Evolutionary conservation across 2,113 vertebrate genomes (phyloP).

Genomic region (Nothoprocta perdicaria): DNA sequence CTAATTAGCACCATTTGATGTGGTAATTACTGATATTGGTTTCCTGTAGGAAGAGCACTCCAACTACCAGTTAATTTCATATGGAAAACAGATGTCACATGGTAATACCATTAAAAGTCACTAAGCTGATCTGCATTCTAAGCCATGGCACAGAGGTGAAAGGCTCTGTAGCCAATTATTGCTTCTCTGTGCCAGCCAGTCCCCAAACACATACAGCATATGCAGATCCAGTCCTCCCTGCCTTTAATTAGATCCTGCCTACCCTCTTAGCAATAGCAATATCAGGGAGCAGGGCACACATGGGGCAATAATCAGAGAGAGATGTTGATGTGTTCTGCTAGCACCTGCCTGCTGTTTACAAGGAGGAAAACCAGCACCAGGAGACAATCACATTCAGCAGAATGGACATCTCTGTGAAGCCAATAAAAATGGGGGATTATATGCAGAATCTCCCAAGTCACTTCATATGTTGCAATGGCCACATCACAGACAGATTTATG

Average conservation of each 20-base stretch:
- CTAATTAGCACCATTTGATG: slow-evolving; percentile 10
- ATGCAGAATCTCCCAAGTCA: background rate
- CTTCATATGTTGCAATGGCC: rapidly evolving
- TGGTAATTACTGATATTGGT: slow-evolving; percentile 27
- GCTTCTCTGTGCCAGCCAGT: slow-evolving; percentile 27
- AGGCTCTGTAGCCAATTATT: slow-evolving; percentile 64
- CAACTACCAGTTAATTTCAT: slow-evolving; percentile 41
- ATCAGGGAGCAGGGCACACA: slow-evolving; percentile 22
- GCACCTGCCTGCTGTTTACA: background rate
- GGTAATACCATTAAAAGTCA: slow-evolving; percentile 54
- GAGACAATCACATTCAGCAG: background rate
- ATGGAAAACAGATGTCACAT: slow-evolving; percentile 41
- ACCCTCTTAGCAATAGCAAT: slow-evolving; percentile 30
- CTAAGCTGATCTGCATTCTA: slow-evolving; percentile 62
- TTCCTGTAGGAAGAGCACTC: slow-evolving; percentile 36
- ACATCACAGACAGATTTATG: rapidly evolving
- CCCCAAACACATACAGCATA: slow-evolving; percentile 59
- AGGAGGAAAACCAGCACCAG: background rate
- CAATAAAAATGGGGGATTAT: background rate
- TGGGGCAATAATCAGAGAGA: background rate
- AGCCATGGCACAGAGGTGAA: slow-evolving; percentile 53
- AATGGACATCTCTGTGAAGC: rapidly evolving
- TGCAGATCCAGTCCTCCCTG: slow-evolving; percentile 31
- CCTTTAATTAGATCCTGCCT: slow-evolving; percentile 57
- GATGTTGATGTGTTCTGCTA: background rate